Base-by-base conservation (phyloP, 2,797 vertebrate genomes). In the Kryptolebias ocellatus region DNA sequence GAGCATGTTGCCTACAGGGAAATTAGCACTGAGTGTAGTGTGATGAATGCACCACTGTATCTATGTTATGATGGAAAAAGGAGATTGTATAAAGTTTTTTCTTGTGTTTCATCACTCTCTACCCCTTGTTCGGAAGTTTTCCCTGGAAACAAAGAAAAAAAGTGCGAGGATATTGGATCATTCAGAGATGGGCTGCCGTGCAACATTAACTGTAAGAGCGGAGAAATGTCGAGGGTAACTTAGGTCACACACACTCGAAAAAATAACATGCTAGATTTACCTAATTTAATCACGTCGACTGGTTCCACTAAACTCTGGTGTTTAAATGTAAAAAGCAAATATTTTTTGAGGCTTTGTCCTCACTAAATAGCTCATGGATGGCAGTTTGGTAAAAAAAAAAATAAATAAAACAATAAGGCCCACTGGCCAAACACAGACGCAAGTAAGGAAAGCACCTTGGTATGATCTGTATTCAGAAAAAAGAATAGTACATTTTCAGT, bases 1-100 rank as follows among this genome's bases (percentile, higher is more conserved):
- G 92, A 93, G 87, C 89, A 89, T 74, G 67, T 83, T 91, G 90
- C 91, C 92, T 90, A 89, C 88, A 91, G 92, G 92, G 89, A 93
- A 93, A 93, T 93, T 92, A 93, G 89, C 83, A 80, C 71, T 78
- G 89, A 92, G 87, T 87, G 90, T 86, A 80, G 83, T 68, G 75
- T 85, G 81, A 90, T 92, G 89, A 93, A 93, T 92, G 90, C 85
- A 80, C 88, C 80, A 92, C 91, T 93, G 91, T 93, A 86, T 91
- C 84, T 80, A 63, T 78, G 80, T 65, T 85, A 84, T 84, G 77
- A 88, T 72, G 78, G 64, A 59, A 76, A 80, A 72, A 60, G 50
- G 72, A 87, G 71, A 90, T 83, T 86, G 86, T 84, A 81, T 89
- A 72, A 87, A 80, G 59, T 74, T 37, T 54, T 63, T 61, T 55